A percentile compares a stretch with the other conserved stretches of the same genome.
Conservation (phyloP, 2,797 vertebrate species). For the Rhabdomys pumilio region DNA sequence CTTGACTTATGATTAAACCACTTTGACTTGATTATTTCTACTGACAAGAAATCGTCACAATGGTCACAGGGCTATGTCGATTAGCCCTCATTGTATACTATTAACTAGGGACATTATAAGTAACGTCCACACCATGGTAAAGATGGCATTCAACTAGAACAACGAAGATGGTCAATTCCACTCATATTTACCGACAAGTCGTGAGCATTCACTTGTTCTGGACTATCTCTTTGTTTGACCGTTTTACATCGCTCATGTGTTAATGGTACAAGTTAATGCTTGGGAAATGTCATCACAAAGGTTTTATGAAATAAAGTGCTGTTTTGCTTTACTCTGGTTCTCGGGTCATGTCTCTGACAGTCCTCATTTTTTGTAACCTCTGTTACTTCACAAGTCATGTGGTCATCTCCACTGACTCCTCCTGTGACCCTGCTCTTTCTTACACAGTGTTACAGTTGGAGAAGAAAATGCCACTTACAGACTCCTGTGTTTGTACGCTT, state of each 20-base stretch:
- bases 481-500: neutral
- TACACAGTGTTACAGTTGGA: no score
- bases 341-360: neutral
- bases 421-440: neutral
- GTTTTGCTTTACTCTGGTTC: neutral
- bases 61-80: neutral
- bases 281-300: slow-evolving; percentile 17
- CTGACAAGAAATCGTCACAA: neutral
- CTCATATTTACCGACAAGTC: neutral
- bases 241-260: neutral
- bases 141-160: neutral
- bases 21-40: neutral
- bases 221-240: neutral
- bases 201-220: neutral
- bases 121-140: neutral
- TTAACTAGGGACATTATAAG: neutral
- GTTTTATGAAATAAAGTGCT: neutral
- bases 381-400: neutral
- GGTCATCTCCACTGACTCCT: neutral
- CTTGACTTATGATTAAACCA: neutral
- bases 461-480: neutral
- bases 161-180: neutral
- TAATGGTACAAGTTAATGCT: neutral
- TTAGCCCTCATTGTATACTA: neutral
- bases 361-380: neutral